A percentile compares a stretch with the other conserved stretches of the same genome.
Conservation (phyloP, 2,888 invertebrate genomes). For the Cosmopolites sordidus region DNA sequence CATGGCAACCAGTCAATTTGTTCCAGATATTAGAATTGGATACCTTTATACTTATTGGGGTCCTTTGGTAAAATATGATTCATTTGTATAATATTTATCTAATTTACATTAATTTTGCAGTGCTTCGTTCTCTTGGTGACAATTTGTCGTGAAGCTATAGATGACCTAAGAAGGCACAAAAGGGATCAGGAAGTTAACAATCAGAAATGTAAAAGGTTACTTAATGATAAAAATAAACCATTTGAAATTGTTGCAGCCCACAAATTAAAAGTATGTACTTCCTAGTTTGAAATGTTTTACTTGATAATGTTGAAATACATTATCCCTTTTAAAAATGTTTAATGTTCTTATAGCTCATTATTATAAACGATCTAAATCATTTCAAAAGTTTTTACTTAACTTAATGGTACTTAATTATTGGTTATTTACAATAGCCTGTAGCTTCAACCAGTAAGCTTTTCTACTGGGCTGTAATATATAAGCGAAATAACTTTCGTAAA, state of each 20-base stretch:
- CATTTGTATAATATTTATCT: constrained; percentile 9
- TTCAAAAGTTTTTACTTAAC: no score
- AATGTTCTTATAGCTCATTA: no score
- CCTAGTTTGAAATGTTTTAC: no score
- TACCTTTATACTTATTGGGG: constrained; percentile 99
- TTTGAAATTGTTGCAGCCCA: constrained; percentile 79
- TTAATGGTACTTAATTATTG: no score
- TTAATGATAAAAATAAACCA: constrained; percentile 51
- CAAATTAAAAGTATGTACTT: constrained; percentile 55
- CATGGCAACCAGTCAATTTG: constrained; percentile 97
- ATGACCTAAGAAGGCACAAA: constrained; percentile 88
- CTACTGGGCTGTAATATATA: no score
- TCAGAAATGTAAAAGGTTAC: constrained; percentile 83
- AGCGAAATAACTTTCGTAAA: no score
- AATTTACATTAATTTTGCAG: constrained; percentile 33
- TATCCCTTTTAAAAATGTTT: no score
- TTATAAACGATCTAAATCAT: no score
- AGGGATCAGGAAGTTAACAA: constrained; percentile 96
- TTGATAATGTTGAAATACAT: no score
- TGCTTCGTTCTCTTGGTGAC: constrained; percentile 96
- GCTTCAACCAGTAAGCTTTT: no score
- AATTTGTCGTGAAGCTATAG: constrained; percentile 92
- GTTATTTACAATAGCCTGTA: no score
- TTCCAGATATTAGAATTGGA: constrained; percentile 93
- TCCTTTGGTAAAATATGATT: constrained; percentile 63